Evolutionary conservation across 2,888 invertebrate species (phyloP).

Genomic region (Neoitamus cyanurus): DNA sequence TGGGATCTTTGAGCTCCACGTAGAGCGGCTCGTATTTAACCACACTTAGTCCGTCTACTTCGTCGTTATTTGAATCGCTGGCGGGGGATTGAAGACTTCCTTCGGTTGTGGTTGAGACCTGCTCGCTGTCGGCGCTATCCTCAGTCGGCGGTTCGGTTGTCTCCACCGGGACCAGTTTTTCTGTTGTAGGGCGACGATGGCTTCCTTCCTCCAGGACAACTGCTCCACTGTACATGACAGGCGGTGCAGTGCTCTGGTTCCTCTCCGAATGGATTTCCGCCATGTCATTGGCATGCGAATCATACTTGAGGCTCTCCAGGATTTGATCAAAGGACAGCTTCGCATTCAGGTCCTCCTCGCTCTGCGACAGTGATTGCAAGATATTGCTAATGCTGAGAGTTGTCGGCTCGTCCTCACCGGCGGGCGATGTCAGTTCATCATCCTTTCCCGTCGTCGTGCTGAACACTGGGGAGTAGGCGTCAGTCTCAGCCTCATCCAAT

Average conservation of each 20-base stretch:
- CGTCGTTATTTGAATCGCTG: conserved; percentile 36
- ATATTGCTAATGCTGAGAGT: conserved; percentile 22
- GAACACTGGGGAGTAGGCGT: not conserved
- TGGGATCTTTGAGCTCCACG: conserved; percentile 59
- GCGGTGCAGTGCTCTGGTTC: conserved; percentile 36
- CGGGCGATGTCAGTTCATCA: conserved; percentile 1
- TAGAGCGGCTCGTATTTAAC: conserved; percentile 59
- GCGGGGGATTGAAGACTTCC: not conserved
- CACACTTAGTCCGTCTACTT: conserved; percentile 53
- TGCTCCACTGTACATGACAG: conserved; percentile 46
- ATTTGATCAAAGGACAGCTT: conserved; percentile 63
- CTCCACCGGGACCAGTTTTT: not conserved
- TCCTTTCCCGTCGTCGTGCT: conserved; percentile 20
- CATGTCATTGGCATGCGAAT: not conserved
- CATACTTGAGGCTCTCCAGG: conserved; percentile 60
- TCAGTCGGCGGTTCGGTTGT: not conserved
- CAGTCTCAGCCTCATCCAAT: not conserved
- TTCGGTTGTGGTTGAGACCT: conserved; percentile 40
- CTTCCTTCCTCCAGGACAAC: not conserved
- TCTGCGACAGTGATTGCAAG: not conserved
- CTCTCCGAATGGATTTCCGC: not conserved
- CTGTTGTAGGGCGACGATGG: not conserved
- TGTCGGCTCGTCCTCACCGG: conserved; percentile 6
- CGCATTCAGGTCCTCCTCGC: conserved; percentile 57
- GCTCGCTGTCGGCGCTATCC: conserved; percentile 50